These are phyloP conservation scores for Ceraclea dissimilis DNA, from an alignment of 2,888 invertebrate species.

Conservation along the genomic window DNA sequence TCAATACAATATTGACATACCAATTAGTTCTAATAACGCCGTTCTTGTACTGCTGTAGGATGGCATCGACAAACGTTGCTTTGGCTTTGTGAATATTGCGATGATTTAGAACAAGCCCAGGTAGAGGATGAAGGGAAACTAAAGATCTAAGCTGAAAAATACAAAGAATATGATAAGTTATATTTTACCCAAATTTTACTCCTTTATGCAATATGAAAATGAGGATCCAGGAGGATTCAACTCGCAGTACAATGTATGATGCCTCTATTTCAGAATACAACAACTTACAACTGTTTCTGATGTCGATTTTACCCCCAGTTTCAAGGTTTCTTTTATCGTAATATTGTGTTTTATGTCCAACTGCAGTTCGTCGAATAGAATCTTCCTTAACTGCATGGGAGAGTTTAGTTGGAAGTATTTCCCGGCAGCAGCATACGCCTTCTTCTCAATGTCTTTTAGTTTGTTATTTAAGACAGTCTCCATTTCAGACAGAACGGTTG, in stretches of 20 bases:
- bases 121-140: conserved; percentile 37
- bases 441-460: conserved; percentile 34
- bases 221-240: no score
- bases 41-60: conserved; percentile 36
- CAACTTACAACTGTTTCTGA: conserved; percentile 38
- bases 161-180: not conserved
- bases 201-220: no score
- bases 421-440: conserved; percentile 39
- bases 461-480: conserved; percentile 32
- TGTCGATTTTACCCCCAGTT: conserved; percentile 40
- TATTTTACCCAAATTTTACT: no score
- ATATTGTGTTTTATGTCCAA: conserved; percentile 35
- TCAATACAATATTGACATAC: conserved; percentile 28
- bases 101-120: conserved; percentile 41
- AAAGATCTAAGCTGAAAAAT: conserved; percentile 37
- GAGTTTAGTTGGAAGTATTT: conserved; percentile 40
- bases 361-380: conserved; percentile 42
- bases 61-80: conserved; percentile 41
- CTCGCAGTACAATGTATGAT: no score
- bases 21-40: conserved; percentile 39
- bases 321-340: conserved; percentile 35
- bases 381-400: conserved; percentile 36
- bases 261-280: no score
- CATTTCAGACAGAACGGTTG: conserved; percentile 35
- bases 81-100: conserved; percentile 43